Conservation (phyloP, 2,888 invertebrate genomes). For the Pelosia muscerda region DNA sequence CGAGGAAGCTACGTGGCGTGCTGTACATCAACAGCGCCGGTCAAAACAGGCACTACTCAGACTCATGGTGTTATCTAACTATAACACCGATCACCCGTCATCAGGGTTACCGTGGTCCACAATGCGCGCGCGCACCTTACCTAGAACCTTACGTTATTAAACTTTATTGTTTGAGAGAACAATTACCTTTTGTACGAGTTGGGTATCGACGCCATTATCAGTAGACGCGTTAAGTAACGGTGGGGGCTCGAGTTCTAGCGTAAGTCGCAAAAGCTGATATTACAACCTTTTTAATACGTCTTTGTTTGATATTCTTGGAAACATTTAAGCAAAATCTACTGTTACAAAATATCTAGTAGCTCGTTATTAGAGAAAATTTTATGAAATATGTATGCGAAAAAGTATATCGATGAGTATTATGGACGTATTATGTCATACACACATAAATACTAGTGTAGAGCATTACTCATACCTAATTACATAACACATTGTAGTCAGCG, state of each 20-base stretch:
- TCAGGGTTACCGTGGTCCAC: slow-evolving; percentile 62
- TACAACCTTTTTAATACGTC: slow-evolving; percentile 69
- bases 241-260: slow-evolving; percentile 73
- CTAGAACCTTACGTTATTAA: slow-evolving; percentile 81
- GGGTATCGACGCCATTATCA: slow-evolving; percentile 78
- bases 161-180: slow-evolving; percentile 85
- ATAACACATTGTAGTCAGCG: slow-evolving; percentile 16
- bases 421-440: slow-evolving; percentile 14
- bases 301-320: slow-evolving; percentile 64
- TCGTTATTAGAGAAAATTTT: slow-evolving; percentile 2
- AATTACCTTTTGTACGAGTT: slow-evolving; percentile 84
- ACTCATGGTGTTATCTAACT: slow-evolving; percentile 63
- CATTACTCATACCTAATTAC: slow-evolving; percentile 14
- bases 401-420: slow-evolving; percentile 8
- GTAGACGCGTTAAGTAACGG: slow-evolving; percentile 78
- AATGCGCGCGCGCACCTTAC: slow-evolving; percentile 71
- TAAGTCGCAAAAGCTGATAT: slow-evolving; percentile 58
- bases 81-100: slow-evolving; percentile 58
- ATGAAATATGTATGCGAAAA: not conserved
- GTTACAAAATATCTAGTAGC: not conserved
- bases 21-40: too few species aligned
- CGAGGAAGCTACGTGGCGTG: too few species aligned
- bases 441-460: slow-evolving; percentile 8
- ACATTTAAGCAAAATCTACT: slow-evolving; percentile 25
- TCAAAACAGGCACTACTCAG: slow-evolving; percentile 42